Conservation (phyloP, 2,113 vertebrate species). For the Jaculus jaculus region DNA sequence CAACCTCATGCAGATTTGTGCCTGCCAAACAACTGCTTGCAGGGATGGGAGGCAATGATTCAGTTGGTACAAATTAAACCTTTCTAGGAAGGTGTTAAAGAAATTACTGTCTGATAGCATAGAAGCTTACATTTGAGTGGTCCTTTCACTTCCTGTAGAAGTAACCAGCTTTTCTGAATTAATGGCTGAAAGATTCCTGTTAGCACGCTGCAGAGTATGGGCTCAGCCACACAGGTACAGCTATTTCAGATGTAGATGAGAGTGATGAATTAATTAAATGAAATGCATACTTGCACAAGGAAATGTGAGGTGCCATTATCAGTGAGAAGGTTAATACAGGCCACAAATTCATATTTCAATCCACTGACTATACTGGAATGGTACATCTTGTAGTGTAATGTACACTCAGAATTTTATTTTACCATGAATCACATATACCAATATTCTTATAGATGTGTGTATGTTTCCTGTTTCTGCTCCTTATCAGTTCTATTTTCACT, state of each 20-base stretch:
- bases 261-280: slow-evolving; percentile 4
- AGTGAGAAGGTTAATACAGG: neutral
- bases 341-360: slow-evolving; percentile 1
- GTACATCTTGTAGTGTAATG: neutral
- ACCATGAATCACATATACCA: neutral
- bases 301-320: neutral
- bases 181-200: slow-evolving; percentile 6
- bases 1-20: neutral
- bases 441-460: neutral
- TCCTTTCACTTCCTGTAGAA: neutral
- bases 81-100: neutral
- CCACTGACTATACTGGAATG: neutral
- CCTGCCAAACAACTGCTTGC: neutral
- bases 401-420: neutral
- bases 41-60: neutral
- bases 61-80: neutral
- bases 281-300: neutral
- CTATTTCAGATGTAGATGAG: slow-evolving; percentile 18
- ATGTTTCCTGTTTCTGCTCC: neutral
- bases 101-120: neutral
- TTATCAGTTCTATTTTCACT: neutral
- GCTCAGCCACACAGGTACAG: neutral
- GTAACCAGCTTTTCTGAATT: slow-evolving; percentile 16
- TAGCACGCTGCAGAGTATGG: neutral
- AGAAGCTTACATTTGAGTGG: neutral